A percentile compares a stretch with the other conserved stretches of the same genome.
phyloP scores from a whole-genome alignment of 2,797 vertebrate genomes.

The Argentina silus region DNA sequence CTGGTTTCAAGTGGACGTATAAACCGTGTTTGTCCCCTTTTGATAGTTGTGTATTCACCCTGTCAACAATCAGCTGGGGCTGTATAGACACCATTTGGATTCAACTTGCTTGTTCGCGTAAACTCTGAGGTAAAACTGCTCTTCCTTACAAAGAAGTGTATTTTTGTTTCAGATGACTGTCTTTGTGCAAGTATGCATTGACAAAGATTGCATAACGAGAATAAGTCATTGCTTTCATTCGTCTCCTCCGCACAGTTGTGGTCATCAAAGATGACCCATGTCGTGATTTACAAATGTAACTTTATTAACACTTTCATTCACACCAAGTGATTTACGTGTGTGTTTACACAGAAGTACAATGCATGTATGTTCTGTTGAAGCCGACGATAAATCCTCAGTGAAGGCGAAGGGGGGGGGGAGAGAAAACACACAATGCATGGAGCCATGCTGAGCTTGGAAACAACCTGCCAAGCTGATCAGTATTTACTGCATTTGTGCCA shows the following conservation, averaged over 20 bases:
- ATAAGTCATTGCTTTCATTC: neutral
- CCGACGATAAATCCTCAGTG: no score
- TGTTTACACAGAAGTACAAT: neutral
- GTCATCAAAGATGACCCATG: neutral
- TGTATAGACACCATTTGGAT: constrained; percentile 19
- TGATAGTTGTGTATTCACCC: constrained; percentile 38
- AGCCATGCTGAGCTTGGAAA: constrained; percentile 11
- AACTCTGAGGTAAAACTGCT: constrained; percentile 19
- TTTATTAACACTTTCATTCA: neutral
- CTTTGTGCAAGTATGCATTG: neutral
- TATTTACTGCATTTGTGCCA: constrained; percentile 27
- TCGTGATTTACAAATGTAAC: neutral
- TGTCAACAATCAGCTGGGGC: constrained; percentile 19
- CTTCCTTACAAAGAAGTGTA: neutral
- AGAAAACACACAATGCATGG: constrained; percentile 16
- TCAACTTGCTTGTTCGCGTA: neutral
- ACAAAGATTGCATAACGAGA: neutral
- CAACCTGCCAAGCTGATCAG: constrained; percentile 15
- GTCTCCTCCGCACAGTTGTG: neutral
- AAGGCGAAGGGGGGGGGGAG: neutral
- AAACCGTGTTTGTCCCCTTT: constrained; percentile 55
- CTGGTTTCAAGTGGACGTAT: constrained; percentile 56
- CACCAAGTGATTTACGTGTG: neutral
- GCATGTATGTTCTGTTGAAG: no score
- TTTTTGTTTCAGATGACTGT: neutral